Evolutionary conservation across 2,113 vertebrate genomes (phyloP).

Genomic region (Psilopogon haemacephalus): DNA sequence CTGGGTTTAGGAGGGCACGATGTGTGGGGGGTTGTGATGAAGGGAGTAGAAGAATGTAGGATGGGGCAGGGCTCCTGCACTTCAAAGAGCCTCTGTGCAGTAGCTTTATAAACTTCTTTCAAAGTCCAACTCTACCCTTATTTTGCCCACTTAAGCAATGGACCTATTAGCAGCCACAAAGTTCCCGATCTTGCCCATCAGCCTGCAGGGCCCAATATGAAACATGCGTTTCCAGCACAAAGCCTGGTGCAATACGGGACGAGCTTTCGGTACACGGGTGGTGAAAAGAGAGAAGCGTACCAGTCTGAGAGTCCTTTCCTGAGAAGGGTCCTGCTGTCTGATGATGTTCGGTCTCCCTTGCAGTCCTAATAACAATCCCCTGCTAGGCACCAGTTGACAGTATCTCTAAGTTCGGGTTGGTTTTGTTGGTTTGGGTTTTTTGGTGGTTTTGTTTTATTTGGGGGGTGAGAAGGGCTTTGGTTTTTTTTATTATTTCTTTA

Average conservation of each 20-base stretch:
- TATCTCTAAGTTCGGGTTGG: neutral
- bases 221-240: rapidly evolving
- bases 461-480: too few species aligned
- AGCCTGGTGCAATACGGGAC: rapidly evolving
- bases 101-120: neutral
- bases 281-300: neutral
- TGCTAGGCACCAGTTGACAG: neutral
- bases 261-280: rapidly evolving
- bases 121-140: rapidly evolving
- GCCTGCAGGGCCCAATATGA: rapidly evolving
- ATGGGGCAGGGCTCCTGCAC: too few species aligned
- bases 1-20: neutral
- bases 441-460: too few species aligned
- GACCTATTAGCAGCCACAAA: rapidly evolving
- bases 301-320: rapidly evolving
- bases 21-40: neutral
- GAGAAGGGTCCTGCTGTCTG: neutral
- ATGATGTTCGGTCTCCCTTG: rapidly evolving
- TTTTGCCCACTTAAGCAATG: neutral
- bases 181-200: rapidly evolving
- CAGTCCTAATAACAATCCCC: neutral
- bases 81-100: too few species aligned
- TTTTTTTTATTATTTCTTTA: neutral
- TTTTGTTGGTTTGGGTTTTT: neutral
- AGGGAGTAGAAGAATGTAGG: neutral